phyloP scores from a whole-genome alignment of 2,797 vertebrate species.

The Tympanoctomys barrerae region DNA sequence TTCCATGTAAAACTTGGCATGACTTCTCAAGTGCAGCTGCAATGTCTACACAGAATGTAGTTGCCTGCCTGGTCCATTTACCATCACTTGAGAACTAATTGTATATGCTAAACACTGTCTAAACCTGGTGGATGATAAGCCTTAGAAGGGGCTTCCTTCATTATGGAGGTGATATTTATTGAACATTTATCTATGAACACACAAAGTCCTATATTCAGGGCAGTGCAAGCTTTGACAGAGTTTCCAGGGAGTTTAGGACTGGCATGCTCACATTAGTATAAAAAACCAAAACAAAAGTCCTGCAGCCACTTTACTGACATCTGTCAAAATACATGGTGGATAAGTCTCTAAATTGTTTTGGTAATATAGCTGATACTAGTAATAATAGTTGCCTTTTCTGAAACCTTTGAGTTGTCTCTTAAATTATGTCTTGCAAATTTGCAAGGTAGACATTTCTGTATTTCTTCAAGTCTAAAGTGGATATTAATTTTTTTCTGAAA shows the following conservation, averaged over 20 bases:
- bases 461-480: constrained; percentile 33
- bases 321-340: not conserved
- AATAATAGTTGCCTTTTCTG: not conserved
- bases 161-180: not conserved
- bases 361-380: not conserved
- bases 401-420: not conserved
- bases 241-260: not conserved
- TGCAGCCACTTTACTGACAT: not conserved
- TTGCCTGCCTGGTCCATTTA: not conserved
- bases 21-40: not conserved
- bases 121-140: not conserved
- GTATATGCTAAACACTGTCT: not conserved
- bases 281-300: not conserved
- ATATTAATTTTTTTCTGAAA: constrained; percentile 20
- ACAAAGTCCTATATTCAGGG: not conserved
- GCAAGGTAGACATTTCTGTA: constrained; percentile 6
- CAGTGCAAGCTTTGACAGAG: not conserved
- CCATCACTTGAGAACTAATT: not conserved
- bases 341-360: constrained; percentile 38
- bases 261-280: not conserved
- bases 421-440: not conserved
- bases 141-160: not conserved
- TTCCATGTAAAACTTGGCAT: not conserved
- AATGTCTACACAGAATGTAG: not conserved
- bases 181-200: not conserved